Evolutionary conservation across 2,797 vertebrate genomes (phyloP).

Genomic region (Karalla daura): DNA sequence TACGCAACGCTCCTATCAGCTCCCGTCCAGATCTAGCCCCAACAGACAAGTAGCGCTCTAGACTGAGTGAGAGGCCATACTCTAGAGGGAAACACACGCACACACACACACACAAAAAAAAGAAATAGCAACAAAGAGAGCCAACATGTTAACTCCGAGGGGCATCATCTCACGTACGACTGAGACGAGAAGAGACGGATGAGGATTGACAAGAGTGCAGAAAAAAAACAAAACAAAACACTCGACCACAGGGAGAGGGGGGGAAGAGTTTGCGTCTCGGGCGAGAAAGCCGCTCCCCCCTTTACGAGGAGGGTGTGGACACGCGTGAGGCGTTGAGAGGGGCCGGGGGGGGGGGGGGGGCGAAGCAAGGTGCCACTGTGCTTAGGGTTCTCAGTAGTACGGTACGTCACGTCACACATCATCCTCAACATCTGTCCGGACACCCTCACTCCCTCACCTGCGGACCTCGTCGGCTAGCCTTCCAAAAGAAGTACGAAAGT

Average conservation of each 20-base stretch:
- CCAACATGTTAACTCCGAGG: neutral
- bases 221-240: too few relatives aligned
- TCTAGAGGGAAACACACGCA: constrained; percentile 24
- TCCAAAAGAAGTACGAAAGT: constrained; percentile 52
- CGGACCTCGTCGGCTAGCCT: constrained; percentile 47
- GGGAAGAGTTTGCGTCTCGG: constrained; percentile 35
- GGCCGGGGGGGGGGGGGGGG: constrained; percentile 48
- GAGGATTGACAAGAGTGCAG: constrained; percentile 37
- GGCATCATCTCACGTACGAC: constrained; percentile 29
- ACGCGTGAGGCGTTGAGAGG: constrained; percentile 32
- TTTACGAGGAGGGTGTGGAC: constrained; percentile 28
- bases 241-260: constrained; percentile 36
- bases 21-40: constrained; percentile 3
- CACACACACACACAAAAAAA: constrained; percentile 31
- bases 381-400: constrained; percentile 75
- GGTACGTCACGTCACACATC: constrained; percentile 58
- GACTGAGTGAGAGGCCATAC: constrained; percentile 13
- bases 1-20: neutral
- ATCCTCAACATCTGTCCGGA: constrained; percentile 40
- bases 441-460: constrained; percentile 41
- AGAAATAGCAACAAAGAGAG: constrained; percentile 10
- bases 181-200: constrained; percentile 39
- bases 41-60: neutral
- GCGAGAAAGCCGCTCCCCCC: constrained; percentile 41
- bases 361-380: constrained; percentile 66